Base-by-base conservation (phyloP, 2,113 vertebrate species). In the Rana temporaria region DNA sequence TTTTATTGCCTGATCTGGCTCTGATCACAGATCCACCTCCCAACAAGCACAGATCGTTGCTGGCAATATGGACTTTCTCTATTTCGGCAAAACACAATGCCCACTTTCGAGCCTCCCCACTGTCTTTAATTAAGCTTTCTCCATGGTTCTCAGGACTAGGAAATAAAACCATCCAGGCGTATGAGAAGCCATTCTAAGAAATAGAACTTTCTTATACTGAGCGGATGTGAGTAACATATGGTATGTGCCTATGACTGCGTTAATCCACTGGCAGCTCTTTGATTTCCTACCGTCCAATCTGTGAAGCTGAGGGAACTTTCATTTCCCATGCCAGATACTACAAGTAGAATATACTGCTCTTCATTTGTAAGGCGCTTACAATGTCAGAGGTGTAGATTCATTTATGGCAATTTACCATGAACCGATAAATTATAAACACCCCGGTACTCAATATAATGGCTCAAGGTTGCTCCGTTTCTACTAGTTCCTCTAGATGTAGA, bases 71-170 rank as follows among this genome's bases (percentile, higher is more conserved):
- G 52, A 38, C 4, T 17, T 74, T 34, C 17, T 34, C 53, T 9
- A 14, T 30, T n/a, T 9, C 32, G 6, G n/a, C 59, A 57, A 38
- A 30, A 74, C 55, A 60, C 24, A 73, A 16, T 60, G 71, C 30
- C 11, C 26, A 30, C 26, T 30, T 30, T 75, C 56, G 17, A 11
- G 26, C 30, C 12, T 14, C 60, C 71, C 71, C 56, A 34, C 56
- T 75, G 57, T 62, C 72, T 75, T 75, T 75, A 75, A 75, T 75
- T 75, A 75, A 75, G 32, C 30, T 57, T 62, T 75, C 32, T 74
- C 71, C 71, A 15, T 7, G 56, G 71, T 60, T 60, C 5, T 32
- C 71, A 74, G 71, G 59, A 74, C 26, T 20, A 42, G 72, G 56
- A 75, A 73, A 75, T 32, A 22, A 38, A 75, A 57, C 11, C 72